Conservation (phyloP, 2,888 invertebrate genomes). For the Idaea dimidiata region DNA sequence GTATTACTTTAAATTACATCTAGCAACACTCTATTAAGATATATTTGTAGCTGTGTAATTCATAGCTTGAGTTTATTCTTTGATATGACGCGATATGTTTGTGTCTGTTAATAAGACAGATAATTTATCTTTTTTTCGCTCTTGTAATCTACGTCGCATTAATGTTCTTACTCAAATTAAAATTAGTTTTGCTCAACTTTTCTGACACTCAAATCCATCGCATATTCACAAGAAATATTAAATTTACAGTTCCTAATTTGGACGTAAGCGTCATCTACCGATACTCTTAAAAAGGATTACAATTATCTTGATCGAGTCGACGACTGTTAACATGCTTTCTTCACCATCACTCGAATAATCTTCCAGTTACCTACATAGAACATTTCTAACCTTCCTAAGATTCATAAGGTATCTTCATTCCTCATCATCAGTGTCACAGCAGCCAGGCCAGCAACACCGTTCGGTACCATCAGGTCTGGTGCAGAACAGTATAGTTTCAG, state of each 20-base stretch:
- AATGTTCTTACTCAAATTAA: background rate
- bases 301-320: background rate
- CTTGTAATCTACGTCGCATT: too few relatives aligned
- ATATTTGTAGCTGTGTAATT: background rate
- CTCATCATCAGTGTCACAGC: constrained; percentile 74
- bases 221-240: background rate
- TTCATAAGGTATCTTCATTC: constrained; percentile 42
- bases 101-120: background rate
- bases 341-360: background rate
- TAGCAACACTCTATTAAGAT: background rate
- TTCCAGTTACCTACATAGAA: background rate
- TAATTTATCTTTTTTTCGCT: background rate
- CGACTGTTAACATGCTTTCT: background rate
- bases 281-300: background rate
- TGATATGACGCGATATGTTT: background rate
- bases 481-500: constrained; percentile 91
- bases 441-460: constrained; percentile 88
- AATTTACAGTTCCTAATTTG: background rate
- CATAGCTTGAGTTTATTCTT: background rate
- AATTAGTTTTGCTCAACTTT: background rate
- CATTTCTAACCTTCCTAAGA: background rate
- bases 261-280: background rate
- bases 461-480: constrained; percentile 91
- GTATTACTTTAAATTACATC: background rate
- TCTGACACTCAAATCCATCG: background rate